Evolutionary conservation across 2,113 vertebrate species (phyloP).

Genomic region (Xiphophorus couchianus): DNA sequence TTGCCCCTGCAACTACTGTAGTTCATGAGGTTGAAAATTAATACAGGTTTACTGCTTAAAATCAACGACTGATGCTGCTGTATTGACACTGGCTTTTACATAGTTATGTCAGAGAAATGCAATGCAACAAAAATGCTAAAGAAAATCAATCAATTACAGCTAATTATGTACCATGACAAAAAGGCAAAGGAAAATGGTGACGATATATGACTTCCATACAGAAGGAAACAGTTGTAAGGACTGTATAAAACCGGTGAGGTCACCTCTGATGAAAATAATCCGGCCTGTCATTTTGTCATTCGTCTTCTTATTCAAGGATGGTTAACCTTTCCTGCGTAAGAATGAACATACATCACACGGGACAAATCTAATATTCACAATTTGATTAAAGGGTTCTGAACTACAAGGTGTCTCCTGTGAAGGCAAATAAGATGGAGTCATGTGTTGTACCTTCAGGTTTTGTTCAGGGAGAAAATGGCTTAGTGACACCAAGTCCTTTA

Average conservation of each 20-base stretch:
- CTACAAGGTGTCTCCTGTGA: neutral
- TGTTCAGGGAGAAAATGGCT: neutral
- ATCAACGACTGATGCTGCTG: too few relatives aligned
- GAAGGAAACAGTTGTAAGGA: neutral
- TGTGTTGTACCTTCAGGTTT: neutral
- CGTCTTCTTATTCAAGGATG: neutral
- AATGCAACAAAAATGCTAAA: neutral
- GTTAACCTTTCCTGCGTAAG: neutral
- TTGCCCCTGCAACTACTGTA: too few relatives aligned
- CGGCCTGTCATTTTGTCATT: neutral
- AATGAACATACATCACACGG: neutral
- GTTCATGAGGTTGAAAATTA: too few relatives aligned
- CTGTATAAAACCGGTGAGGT: too few relatives aligned
- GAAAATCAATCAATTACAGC: neutral
- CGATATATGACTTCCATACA: too few relatives aligned
- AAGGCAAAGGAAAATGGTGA: neutral
- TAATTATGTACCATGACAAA: neutral
- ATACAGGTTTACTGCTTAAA: too few relatives aligned
- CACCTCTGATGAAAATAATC: neutral
- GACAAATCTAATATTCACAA: neutral
- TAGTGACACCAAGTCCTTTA: neutral
- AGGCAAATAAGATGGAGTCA: neutral
- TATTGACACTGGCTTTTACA: neutral
- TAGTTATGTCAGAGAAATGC: neutral
- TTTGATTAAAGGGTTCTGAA: conserved; percentile 1